Percentiles rank a stretch among this genome's conserved stretches.
Conservation (phyloP, 2,113 vertebrate genomes). For the Galbula dea region DNA sequence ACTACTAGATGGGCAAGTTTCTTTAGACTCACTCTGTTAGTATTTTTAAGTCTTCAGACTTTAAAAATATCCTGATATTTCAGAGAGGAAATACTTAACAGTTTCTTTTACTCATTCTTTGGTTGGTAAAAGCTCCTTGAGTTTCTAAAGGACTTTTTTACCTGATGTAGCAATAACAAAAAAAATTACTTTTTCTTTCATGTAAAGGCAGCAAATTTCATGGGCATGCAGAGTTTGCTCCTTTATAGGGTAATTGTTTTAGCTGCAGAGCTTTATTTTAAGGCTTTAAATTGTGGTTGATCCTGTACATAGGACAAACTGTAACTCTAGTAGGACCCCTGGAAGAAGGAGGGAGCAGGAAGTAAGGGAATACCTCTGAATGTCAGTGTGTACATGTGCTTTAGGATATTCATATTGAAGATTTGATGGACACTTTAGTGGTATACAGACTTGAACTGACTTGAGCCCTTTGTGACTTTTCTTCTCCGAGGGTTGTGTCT, state of each 20-base stretch:
- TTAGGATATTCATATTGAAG: neutral
- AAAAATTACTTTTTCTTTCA: neutral
- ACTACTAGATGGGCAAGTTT: neutral
- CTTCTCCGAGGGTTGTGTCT: neutral
- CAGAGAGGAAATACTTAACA: neutral
- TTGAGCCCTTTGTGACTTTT: neutral
- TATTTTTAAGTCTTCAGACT: neutral
- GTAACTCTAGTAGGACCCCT: neutral
- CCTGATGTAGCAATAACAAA: neutral
- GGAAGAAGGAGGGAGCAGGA: neutral
- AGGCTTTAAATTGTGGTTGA: neutral
- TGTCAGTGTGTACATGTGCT: accelerated
- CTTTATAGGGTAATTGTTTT: neutral
- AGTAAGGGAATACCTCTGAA: neutral
- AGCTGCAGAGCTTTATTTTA: neutral
- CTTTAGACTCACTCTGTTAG: neutral
- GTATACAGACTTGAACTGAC: neutral
- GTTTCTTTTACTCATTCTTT: neutral
- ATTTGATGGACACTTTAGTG: neutral
- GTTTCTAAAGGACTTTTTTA: neutral
- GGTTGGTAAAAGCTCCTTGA: neutral
- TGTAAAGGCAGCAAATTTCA: neutral
- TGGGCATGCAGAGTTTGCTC: neutral
- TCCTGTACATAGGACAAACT: neutral
- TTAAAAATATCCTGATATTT: neutral